These are phyloP conservation scores for Lagocephalus sceleratus DNA, from an alignment of 2,797 vertebrate species.

Conservation along the genomic window DNA sequence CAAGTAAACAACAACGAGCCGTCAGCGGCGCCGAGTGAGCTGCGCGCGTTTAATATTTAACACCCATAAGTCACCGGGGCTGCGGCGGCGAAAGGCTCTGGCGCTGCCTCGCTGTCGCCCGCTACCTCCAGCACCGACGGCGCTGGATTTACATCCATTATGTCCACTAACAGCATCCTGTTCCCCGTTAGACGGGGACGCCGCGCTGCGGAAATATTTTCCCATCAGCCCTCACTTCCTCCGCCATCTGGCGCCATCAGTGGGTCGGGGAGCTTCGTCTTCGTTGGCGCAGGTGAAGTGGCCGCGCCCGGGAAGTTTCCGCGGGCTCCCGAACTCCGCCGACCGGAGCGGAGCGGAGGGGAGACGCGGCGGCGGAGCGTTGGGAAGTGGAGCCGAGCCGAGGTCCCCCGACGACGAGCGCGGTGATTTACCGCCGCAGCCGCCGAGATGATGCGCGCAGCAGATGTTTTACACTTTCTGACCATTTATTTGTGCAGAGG, in stretches of 20 bases:
- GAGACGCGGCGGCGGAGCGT: no score
- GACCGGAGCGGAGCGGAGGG: no score
- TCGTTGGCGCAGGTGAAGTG: constrained; percentile 7
- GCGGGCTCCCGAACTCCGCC: no score
- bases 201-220: constrained; percentile 26
- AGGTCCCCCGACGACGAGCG: constrained; percentile 49
- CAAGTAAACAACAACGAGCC: constrained; percentile 70
- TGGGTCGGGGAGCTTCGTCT: constrained; percentile 19
- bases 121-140: no score
- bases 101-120: no score
- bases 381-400: constrained; percentile 44
- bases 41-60: constrained; percentile 55
- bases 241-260: constrained; percentile 29
- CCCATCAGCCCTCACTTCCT: constrained; percentile 19
- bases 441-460: constrained; percentile 92
- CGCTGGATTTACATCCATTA: no score
- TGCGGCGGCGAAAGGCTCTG: constrained; percentile 52
- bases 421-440: constrained; percentile 88
- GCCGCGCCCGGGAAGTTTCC: no score
- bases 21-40: constrained; percentile 51
- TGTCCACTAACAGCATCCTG: no score
- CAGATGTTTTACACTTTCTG: constrained; percentile 99
- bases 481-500: constrained; percentile 90
- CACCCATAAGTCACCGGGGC: constrained; percentile 41
- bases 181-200: no score